phyloP scores from a whole-genome alignment of 2,888 invertebrate species.

The Athrips mouffetella region DNA sequence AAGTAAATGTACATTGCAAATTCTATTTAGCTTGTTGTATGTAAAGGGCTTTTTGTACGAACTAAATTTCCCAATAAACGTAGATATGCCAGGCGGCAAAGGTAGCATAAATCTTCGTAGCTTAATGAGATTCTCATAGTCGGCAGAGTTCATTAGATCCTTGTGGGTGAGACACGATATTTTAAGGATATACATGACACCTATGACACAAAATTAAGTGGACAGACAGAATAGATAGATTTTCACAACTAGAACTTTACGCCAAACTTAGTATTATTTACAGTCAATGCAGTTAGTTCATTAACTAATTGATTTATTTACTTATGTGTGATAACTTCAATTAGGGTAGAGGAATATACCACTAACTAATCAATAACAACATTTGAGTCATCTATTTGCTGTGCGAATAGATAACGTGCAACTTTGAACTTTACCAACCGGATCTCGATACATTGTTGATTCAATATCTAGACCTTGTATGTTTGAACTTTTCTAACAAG shows the following conservation, averaged over 20 bases:
- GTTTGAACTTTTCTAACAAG: not conserved
- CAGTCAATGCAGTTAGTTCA: not conserved
- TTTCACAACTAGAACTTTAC: not conserved
- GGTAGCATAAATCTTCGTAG: no score
- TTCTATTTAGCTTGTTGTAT: no score
- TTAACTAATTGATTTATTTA: slow-evolving; percentile 5
- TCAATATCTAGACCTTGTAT: not conserved
- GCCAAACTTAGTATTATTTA: not conserved
- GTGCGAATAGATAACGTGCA: not conserved
- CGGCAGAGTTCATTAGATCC: no score
- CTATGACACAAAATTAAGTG: not conserved
- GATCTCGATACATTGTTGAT: slow-evolving; percentile 16
- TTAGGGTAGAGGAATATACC: slow-evolving; percentile 12
- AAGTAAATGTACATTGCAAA: no score
- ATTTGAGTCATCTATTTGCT: slow-evolving; percentile 17
- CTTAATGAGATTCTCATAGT: no score
- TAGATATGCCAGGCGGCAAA: no score
- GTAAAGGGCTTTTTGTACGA: no score
- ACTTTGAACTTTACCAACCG: slow-evolving; percentile 13
- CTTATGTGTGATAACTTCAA: slow-evolving; percentile 8
- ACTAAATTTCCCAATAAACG: no score
- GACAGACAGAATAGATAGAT: not conserved
- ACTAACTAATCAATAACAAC: not conserved
- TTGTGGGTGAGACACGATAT: no score
- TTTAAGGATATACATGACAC: no score